These are phyloP conservation scores for Drosophila mercatorum DNA, from an alignment of 2,888 invertebrate genomes.

Conservation along the genomic window DNA sequence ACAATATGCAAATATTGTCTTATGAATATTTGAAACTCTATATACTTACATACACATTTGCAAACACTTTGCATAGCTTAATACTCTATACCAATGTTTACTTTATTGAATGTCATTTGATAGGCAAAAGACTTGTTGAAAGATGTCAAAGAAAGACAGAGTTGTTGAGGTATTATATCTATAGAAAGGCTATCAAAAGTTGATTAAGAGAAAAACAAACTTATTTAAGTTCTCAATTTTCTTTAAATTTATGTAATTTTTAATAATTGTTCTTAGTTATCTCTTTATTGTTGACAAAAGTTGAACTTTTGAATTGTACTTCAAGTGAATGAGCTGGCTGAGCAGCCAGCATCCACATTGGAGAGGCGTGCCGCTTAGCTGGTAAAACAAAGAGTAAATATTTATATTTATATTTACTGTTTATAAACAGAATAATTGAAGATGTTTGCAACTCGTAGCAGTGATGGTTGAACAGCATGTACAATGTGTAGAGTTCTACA, in stretches of 20 bases:
- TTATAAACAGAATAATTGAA: slow-evolving; percentile 2
- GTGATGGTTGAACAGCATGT: neutral
- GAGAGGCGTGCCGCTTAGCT: neutral
- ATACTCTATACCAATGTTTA: slow-evolving; percentile 3
- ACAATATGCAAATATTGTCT: slow-evolving; percentile 2
- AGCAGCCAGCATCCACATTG: neutral
- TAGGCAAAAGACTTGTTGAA: neutral
- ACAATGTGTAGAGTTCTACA: no score
- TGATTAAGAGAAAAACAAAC: no score
- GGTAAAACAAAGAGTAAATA: slow-evolving; percentile 13
- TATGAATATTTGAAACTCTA: slow-evolving; percentile 7
- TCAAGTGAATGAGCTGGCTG: neutral
- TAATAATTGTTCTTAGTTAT: neutral
- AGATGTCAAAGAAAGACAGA: neutral
- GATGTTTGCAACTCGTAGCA: neutral
- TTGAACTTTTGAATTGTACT: neutral
- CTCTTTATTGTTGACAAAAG: neutral
- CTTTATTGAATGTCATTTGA: neutral
- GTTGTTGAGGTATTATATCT: neutral
- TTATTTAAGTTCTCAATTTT: no score
- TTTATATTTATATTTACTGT: slow-evolving; percentile 10
- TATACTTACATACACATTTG: slow-evolving; percentile 1
- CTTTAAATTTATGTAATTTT: no score
- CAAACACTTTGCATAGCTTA: slow-evolving; percentile 6
- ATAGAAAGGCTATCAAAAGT: neutral